Evolutionary conservation across 2,797 vertebrate genomes (phyloP), one percentile per base, ranked within the genome.

Genomic region (Halcyon badia): DNA sequence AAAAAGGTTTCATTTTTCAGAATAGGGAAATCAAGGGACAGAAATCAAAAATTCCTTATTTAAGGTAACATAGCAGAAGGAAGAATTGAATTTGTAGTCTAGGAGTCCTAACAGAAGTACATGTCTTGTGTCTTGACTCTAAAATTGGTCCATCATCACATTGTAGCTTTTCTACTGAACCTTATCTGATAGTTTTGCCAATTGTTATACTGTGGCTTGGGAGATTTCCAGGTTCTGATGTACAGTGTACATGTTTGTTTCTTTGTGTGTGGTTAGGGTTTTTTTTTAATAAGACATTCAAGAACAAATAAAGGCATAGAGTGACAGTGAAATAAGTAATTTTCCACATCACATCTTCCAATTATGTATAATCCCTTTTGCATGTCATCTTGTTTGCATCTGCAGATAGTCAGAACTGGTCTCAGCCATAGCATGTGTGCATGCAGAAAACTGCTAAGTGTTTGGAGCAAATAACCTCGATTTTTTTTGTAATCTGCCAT

Each of bases 341-440:
- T 97, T 97, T 93, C 94, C 30, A 41, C 73, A 88, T 79, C 86
- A 82, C 78, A 75, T 92, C 70, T 86, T 95, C 89, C 87, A 96
- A 48, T 93, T 95, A 88, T 70, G 9, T 79, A 30, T 83, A 91
- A 90, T 62, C 33, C 25, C 25, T 90, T 89, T 77, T 79, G 69
- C 69, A 68, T 90, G 73, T 79, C 58, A 54, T 86, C 46, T 52
- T 72, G 69, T 82, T 77, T 87, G 37, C 76, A 95, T 94, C 69
- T 94, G 87, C 54, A 76, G n/a, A 95, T 42, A 82, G 52, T 80
- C 75, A 87, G 68, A 86, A 37, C 14, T 69, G 7, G 39, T 86
- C 58, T 88, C 80, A 86, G 42, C 19, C 30, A 72, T 4, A 75
- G 12, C 62, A 79, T 76, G 19, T 60, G 39, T 84, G 60, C 31